Base-by-base conservation (phyloP, 2,888 invertebrate species). In the Eremobia ochroleuca region DNA sequence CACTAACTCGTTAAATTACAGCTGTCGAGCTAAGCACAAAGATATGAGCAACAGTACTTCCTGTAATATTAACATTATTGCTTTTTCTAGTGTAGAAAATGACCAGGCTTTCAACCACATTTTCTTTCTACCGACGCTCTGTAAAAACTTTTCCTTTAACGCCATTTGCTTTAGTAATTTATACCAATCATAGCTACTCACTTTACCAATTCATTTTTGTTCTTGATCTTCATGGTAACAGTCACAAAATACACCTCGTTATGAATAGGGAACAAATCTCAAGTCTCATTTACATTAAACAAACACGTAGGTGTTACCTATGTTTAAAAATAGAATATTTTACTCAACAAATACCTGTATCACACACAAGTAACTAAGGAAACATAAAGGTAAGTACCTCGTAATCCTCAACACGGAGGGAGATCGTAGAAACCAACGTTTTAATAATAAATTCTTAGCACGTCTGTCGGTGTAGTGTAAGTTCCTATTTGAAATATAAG, bases 391-490 rank as follows among this genome's bases (percentile, higher is more conserved):
- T 79, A 61, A 84, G 84, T 80, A 84, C 43, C 62, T 81, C 73
- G 52, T 74, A 72, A 83, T 73, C 49, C 76, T 28, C 40, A 64
- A 83, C 74, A 64, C 61, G 66, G 28, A 62, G 31, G 37, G 79
- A 66, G 65, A 73, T 86, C 65, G 69, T 58, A 74, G 68, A 46
- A 75, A 84, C 64, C 65, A 87, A 83, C 78, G 71, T 58, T 79
- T 83, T 83, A 84, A 84, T 84, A 84, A 83, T 79, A 83, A 52
- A 87, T 87, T 84, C 83, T 66, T 40, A 74, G 65, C 83, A 84
- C 83, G 87, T 69, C 37, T 69, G 73, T 65, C 25, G 34, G 71
- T 69, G 78, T 77, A 59, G 65, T 82, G 77, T 73, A 62, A 76
- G 77, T 69, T 74, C 37, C 59, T 71, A 64, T 77, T 73, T 83